Evolutionary conservation across 1,140 invertebrate species (phyloP), one percentile per base, ranked within the genome.

Genomic region (Listronotus bonariensis): DNA sequence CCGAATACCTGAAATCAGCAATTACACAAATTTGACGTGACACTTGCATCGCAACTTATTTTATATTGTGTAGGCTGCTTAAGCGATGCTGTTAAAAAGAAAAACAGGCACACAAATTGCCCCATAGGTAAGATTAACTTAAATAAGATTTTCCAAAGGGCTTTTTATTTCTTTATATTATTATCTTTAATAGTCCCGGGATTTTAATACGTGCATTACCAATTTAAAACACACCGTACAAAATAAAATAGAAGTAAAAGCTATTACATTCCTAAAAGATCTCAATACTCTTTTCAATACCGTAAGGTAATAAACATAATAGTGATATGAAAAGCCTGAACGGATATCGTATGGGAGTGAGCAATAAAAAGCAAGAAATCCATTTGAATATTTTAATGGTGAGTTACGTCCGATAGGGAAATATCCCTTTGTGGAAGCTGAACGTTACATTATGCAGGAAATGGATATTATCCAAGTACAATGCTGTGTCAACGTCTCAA

Each of bases 401-500:
- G 64, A 69, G 61, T 67, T 69, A 69, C 68, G 58, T 52, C 55
- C 51, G 60, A 61, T 61, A 42, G 59, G 68, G 54, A 67, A 66
- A 67, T 64, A 64, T 64, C 64, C 64, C 64, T 68, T 69, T 67
- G 55, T 65, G 68, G 60, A 59, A 64, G 64, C 55, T 64, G 68
- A 67, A 70, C 67, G 67, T 71, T 66, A 71, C 60, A 73, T 73
- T 73, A 73, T 72, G 72, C 72, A 67, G 61, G 58, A 56, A 73
- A 73, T 72, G 72, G 72, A 72, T 72, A 72, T 72, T 73, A 68
- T 69, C 70, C 41, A 58, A 72, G 70, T 73, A 72, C 72, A 73
- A 70, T 73, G 72, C 72, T 71, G 70, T 73, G 72, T 73, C 72
- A 73, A 71, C 69, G 68, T 72, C 68, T 69, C 70, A 68, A 72